Base-by-base conservation (phyloP, 2,797 vertebrate genomes). In the Jordanella pulchra region DNA sequence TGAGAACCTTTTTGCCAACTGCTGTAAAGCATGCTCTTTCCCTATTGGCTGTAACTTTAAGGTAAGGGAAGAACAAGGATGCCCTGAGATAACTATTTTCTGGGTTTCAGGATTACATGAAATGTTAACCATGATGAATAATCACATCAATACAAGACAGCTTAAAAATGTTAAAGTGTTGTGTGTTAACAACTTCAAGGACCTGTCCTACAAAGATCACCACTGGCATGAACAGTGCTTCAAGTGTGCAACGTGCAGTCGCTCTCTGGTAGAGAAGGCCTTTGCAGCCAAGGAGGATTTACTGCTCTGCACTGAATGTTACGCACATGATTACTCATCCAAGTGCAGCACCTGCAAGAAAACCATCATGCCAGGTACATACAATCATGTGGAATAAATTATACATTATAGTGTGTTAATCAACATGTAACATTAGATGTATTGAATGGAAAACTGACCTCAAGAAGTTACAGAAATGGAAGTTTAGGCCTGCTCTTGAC, bases 221-320 rank as follows among this genome's bases (percentile, higher is more conserved):
- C 97, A 99, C 87, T 99, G 97, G 97, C 98, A 99, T 0, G 96
- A 98, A 75, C 76, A 90, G 3, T 99, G 98, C 88, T 99, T 99
- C 92, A 96, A 93, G 35, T 99, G 97, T 80, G 94, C 92, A 84
- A 97, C 95, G 86, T 99, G 97, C 86, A 89, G 87, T 71, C 90
- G 92, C 54, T 96, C 97, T 0, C 90, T 99, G 85, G 96, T 95
- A 85, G 98, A 99, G 89, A 99, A 99, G 83, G 95, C 97, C 0
- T 99, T 99, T 73, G 95, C 96, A n/a, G 95, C 95, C 87, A 99
- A 98, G 92, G 96, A 99, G 0, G 96, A 99, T 61, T 87, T 94
- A 78, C 86, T 98, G 83, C 94, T 98, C 64, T 99, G 98, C 80
- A 98, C 95, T 0, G 96, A 97, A 66, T 99, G 97, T 80, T 95